phyloP scores from a whole-genome alignment of 2,113 vertebrate genomes.

The Crocuta crocuta region DNA sequence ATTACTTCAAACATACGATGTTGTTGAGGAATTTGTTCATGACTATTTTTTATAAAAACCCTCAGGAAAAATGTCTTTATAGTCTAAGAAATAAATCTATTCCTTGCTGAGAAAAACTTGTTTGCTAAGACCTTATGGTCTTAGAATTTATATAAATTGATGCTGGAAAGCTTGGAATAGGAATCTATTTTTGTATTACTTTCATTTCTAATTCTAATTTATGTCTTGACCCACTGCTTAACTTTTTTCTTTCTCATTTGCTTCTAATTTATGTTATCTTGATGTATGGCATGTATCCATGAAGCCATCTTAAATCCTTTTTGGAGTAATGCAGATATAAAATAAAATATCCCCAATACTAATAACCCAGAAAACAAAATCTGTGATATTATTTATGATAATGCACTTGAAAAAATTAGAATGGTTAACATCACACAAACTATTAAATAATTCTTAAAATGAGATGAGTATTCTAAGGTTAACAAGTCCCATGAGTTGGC shows the following conservation, averaged over 20 bases:
- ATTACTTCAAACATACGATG: constrained; percentile 7
- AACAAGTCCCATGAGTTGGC: background rate
- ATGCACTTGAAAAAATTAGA: constrained; percentile 51
- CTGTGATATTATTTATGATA: constrained; percentile 14
- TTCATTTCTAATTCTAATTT: constrained; percentile 65
- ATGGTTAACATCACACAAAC: background rate
- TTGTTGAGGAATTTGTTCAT: background rate
- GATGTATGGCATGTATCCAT: background rate
- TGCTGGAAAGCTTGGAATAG: constrained; percentile 36
- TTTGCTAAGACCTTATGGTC: constrained; percentile 11
- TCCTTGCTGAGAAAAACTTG: background rate
- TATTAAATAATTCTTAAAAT: constrained; percentile 2
- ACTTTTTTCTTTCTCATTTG: constrained; percentile 55
- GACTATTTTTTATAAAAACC: background rate
- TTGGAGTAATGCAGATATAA: background rate
- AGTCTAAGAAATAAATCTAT: background rate
- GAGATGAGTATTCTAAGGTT: background rate
- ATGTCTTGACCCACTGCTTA: constrained; percentile 17
- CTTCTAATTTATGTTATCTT: constrained; percentile 57
- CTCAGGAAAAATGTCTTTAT: background rate
- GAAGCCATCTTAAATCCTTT: constrained; percentile 1
- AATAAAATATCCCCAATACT: constrained; percentile 9
- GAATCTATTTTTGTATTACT: constrained; percentile 20
- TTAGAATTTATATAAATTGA: constrained; percentile 53
- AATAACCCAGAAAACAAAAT: constrained; percentile 14